A percentile compares a stretch with the other conserved stretches of the same genome.
phyloP scores from a whole-genome alignment of 2,113 vertebrate genomes.

The Phoxinus phoxinus region DNA sequence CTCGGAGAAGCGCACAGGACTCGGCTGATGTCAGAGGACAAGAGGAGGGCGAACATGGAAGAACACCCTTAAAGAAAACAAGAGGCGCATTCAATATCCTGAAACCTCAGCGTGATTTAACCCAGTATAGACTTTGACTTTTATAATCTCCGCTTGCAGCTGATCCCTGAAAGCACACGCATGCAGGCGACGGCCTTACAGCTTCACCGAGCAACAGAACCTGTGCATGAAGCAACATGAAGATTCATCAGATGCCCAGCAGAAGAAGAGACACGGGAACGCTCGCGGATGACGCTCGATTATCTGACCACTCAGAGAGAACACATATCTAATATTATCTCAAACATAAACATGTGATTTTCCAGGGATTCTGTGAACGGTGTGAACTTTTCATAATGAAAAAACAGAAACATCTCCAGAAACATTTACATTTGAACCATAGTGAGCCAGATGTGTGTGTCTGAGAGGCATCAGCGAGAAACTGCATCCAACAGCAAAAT shows the following conservation, averaged over 20 bases:
- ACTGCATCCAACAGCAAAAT: background rate
- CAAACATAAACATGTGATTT: background rate
- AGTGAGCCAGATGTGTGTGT: background rate
- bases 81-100: slow-evolving; percentile 13
- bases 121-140: background rate
- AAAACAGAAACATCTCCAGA: no score
- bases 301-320: background rate
- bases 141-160: background rate
- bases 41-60: background rate
- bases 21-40: slow-evolving; percentile 28
- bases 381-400: background rate
- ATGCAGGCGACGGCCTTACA: background rate
- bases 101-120: background rate
- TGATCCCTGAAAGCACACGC: background rate
- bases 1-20: background rate
- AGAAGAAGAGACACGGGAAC: background rate
- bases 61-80: slow-evolving; percentile 17
- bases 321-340: no score
- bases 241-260: background rate
- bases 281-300: background rate
- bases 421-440: background rate
- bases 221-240: background rate
- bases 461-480: background rate
- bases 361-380: background rate
- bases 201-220: background rate